These are phyloP conservation scores for Aphaenogaster floridana DNA, from an alignment of 1,140 invertebrate species.

Conservation along the genomic window DNA sequence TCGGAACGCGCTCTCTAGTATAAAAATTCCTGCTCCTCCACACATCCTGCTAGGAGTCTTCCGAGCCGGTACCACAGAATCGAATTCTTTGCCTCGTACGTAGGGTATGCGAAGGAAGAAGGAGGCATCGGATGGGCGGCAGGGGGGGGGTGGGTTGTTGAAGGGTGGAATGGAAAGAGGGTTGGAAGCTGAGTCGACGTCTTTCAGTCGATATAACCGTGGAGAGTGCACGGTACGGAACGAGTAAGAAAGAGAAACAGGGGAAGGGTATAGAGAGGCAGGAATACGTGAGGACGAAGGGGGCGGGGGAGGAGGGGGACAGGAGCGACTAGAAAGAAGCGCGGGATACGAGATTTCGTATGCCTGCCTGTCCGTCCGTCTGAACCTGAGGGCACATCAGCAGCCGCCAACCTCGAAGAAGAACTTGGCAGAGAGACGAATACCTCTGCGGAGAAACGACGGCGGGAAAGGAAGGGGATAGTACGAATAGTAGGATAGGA, in stretches of 20 bases:
- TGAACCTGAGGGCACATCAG: slow-evolving; percentile 82
- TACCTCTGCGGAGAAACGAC: slow-evolving; percentile 62
- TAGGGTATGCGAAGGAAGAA: slow-evolving; percentile 55
- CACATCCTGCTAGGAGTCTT: slow-evolving; percentile 66
- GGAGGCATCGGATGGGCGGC: slow-evolving; percentile 17
- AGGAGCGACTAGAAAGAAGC: slow-evolving; percentile 50
- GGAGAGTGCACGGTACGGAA: slow-evolving; percentile 60
- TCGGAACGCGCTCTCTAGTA: slow-evolving; percentile 59
- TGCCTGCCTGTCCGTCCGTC: slow-evolving; percentile 72
- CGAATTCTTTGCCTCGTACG: slow-evolving; percentile 78
- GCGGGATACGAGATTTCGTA: slow-evolving; percentile 74
- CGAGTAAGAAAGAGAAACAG: slow-evolving; percentile 55
- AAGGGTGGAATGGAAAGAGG: slow-evolving; percentile 77
- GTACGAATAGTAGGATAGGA: slow-evolving; percentile 82
- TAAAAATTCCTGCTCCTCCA: slow-evolving; percentile 70
- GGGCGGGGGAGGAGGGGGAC: neutral
- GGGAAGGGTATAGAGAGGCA: slow-evolving; percentile 52
- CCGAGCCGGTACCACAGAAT: slow-evolving; percentile 75
- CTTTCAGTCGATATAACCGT: slow-evolving; percentile 79
- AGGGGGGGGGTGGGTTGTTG: slow-evolving; percentile 52
- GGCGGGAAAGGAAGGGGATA: slow-evolving; percentile 59
- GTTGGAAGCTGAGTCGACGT: slow-evolving; percentile 84
- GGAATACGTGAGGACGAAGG: slow-evolving; percentile 35
- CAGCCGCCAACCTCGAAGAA: slow-evolving; percentile 75
- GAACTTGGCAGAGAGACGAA: slow-evolving; percentile 73